Evolutionary conservation across 2,888 invertebrate genomes (phyloP).

Genomic region (Heliconius sara): DNA sequence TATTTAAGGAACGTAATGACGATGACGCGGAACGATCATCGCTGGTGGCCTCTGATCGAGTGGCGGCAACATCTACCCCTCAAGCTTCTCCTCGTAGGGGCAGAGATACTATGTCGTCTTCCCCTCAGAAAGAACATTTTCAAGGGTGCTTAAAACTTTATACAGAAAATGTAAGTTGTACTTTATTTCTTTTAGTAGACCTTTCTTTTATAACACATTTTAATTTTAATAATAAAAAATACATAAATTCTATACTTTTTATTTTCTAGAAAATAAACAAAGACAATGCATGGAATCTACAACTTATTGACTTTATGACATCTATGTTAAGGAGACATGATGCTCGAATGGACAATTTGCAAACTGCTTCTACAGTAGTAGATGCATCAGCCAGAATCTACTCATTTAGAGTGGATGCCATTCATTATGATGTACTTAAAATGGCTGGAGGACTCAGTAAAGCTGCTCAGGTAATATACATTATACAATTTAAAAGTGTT

Average conservation of each 20-base stretch:
- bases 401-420: slow-evolving; percentile 92
- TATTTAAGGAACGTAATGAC: slow-evolving; percentile 78
- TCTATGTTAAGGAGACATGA: slow-evolving; percentile 89
- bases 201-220: background rate
- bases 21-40: slow-evolving; percentile 85
- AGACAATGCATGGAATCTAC: slow-evolving; percentile 94
- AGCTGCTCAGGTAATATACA: slow-evolving; percentile 71
- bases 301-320: slow-evolving; percentile 93
- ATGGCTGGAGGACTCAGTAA: slow-evolving; percentile 88
- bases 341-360: slow-evolving; percentile 87
- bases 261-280: slow-evolving; percentile 90
- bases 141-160: slow-evolving; percentile 90
- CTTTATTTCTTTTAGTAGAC: too few species aligned
- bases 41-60: slow-evolving; percentile 75
- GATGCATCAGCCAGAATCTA: slow-evolving; percentile 96
- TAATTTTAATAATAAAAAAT: background rate
- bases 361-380: slow-evolving; percentile 92
- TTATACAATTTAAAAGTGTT: background rate
- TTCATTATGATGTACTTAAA: slow-evolving; percentile 91
- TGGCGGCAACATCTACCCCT: slow-evolving; percentile 71
- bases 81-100: slow-evolving; percentile 59
- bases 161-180: slow-evolving; percentile 87
- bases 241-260: background rate
- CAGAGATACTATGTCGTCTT: slow-evolving; percentile 71
- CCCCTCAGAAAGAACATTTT: slow-evolving; percentile 87